phyloP scores from a whole-genome alignment of 2,888 invertebrate genomes.

The Toxonevra muliebris region DNA sequence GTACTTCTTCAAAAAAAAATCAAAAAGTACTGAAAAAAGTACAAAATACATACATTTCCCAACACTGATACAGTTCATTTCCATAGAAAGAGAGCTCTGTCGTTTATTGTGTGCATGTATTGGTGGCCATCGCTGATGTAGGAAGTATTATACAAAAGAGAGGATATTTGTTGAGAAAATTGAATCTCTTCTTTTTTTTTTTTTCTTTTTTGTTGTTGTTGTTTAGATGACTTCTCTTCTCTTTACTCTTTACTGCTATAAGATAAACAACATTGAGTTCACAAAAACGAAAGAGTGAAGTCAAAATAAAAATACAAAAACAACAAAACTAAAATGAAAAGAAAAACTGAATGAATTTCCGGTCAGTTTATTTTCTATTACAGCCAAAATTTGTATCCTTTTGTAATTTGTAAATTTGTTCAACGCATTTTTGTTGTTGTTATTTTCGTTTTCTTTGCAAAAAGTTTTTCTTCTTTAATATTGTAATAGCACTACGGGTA shows the following conservation, averaged over 20 bases:
- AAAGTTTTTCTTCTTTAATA: neutral
- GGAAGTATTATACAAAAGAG: neutral
- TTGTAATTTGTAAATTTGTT: constrained; percentile 22
- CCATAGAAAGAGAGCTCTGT: too few species aligned
- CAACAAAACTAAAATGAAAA: too few species aligned
- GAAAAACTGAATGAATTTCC: constrained; percentile 27
- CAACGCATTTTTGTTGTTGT: neutral
- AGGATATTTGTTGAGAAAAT: neutral
- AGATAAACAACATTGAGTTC: neutral
- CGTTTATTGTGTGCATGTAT: too few species aligned
- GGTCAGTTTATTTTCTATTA: constrained; percentile 39
- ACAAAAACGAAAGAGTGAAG: neutral
- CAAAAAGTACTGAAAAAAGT: too few species aligned
- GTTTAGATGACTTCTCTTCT: too few species aligned
- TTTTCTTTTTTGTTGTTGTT: neutral
- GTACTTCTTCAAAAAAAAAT: too few species aligned
- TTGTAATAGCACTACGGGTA: too few species aligned
- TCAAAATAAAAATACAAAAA: too few species aligned
- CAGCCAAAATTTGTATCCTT: constrained; percentile 12
- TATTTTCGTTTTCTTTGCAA: neutral
- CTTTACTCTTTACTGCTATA: neutral
- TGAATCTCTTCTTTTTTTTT: neutral
- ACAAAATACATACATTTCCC: too few species aligned
- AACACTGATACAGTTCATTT: too few species aligned
- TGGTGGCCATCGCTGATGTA: neutral